These are phyloP conservation scores for Anabacerthia variegaticeps DNA, from an alignment of 2,797 vertebrate genomes.

Conservation along the genomic window DNA sequence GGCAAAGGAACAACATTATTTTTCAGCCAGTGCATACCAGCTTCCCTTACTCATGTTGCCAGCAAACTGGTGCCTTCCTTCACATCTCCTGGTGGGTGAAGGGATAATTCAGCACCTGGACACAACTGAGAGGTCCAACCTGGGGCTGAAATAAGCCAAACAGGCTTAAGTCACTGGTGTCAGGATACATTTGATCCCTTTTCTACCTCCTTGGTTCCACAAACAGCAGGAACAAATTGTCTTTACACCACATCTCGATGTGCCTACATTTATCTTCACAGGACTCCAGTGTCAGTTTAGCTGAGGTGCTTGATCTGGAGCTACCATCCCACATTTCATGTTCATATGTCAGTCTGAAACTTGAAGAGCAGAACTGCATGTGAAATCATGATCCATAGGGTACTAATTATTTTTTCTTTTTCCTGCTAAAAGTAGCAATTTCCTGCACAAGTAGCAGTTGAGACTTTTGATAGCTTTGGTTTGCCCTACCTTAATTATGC, in stretches of 20 bases:
- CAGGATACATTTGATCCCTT: neutral
- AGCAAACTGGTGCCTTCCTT: neutral
- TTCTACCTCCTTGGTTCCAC: neutral
- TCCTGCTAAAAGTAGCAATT: neutral
- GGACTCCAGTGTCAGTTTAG: neutral
- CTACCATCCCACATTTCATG: rapidly evolving
- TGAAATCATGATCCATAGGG: neutral
- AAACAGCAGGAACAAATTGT: neutral
- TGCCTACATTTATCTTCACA: neutral
- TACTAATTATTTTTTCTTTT: neutral
- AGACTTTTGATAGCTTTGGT: neutral
- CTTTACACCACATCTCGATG: no score
- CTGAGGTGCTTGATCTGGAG: neutral
- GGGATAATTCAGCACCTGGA: neutral
- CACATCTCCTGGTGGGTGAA: rapidly evolving
- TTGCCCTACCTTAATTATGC: neutral
- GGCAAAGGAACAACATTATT: neutral
- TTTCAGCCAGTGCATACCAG: neutral
- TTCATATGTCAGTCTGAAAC: neutral
- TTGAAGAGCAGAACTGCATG: neutral
- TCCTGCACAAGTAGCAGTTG: neutral
- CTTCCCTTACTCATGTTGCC: neutral
- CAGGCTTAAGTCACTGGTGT: neutral
- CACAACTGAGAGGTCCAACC: neutral
- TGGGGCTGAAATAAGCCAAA: neutral